Conservation (phyloP, 2,113 vertebrate species). For the Python bivittatus region DNA sequence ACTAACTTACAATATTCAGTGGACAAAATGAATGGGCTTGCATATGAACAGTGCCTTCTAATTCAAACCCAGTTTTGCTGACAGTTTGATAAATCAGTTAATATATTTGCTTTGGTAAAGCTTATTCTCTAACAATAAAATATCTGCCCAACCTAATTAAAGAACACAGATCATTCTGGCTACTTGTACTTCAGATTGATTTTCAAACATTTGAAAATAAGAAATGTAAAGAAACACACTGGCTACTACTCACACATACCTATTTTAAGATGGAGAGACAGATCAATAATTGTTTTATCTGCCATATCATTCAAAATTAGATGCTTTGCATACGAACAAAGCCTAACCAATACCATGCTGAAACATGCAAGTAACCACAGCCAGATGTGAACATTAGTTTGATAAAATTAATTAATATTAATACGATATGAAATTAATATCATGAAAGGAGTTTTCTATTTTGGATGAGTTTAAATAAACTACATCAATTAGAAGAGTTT, state of each 20-base stretch:
- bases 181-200: neutral
- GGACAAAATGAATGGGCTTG: neutral
- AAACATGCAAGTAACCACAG: neutral
- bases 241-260: neutral
- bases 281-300: neutral
- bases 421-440: neutral
- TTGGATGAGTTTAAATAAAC: neutral
- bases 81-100: neutral
- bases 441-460: neutral
- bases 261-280: neutral
- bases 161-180: neutral
- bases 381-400: neutral
- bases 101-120: fast-evolving
- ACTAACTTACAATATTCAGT: too few species aligned
- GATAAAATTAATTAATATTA: neutral
- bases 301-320: neutral
- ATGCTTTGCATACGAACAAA: neutral
- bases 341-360: neutral
- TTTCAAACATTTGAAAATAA: neutral
- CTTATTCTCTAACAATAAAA: neutral
- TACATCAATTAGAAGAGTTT: neutral
- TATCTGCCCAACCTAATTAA: neutral
- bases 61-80: neutral
- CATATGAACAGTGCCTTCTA: neutral
- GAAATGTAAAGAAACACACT: neutral